Conservation (phyloP, 2,888 invertebrate species). For the Pocota personata region DNA sequence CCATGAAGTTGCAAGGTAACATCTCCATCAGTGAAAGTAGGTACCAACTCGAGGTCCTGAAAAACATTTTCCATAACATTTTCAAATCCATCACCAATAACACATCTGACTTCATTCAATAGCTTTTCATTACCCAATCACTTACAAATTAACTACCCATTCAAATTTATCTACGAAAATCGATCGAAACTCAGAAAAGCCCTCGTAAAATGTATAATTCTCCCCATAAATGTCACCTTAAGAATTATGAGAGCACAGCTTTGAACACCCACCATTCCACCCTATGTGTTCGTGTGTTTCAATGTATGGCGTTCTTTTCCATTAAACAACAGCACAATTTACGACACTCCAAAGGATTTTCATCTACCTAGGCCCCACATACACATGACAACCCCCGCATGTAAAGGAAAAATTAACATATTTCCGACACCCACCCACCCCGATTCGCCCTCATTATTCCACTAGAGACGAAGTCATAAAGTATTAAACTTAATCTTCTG, state of each 20-base stretch:
- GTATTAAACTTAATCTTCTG: conserved; percentile 65
- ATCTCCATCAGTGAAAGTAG: too few relatives aligned
- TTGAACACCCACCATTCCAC: not conserved
- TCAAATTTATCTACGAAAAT: conserved; percentile 8
- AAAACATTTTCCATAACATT: too few relatives aligned
- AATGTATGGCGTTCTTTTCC: too few relatives aligned
- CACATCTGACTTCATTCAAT: not conserved
- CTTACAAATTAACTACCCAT: conserved; percentile 28
- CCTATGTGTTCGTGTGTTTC: not conserved
- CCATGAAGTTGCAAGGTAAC: too few relatives aligned
- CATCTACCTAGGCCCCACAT: not conserved
- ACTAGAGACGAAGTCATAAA: conserved; percentile 55
- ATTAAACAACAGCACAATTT: conserved; percentile 43
- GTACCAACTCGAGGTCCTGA: too few relatives aligned
- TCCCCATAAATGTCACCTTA: conserved; percentile 27
- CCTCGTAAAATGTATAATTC: conserved; percentile 23
- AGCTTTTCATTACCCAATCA: conserved; percentile 18
- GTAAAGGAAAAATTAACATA: conserved; percentile 36
- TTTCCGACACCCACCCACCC: not conserved
- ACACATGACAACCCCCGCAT: conserved; percentile 14
- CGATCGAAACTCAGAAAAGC: conserved; percentile 7
- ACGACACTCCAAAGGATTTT: conserved; percentile 40
- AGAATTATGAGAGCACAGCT: conserved; percentile 12
- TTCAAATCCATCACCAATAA: not conserved
- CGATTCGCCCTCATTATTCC: conserved; percentile 13